Evolutionary conservation across 1,140 invertebrate genomes (phyloP), one percentile per base, ranked within the genome.

Genomic region (Ephestia elutella): DNA sequence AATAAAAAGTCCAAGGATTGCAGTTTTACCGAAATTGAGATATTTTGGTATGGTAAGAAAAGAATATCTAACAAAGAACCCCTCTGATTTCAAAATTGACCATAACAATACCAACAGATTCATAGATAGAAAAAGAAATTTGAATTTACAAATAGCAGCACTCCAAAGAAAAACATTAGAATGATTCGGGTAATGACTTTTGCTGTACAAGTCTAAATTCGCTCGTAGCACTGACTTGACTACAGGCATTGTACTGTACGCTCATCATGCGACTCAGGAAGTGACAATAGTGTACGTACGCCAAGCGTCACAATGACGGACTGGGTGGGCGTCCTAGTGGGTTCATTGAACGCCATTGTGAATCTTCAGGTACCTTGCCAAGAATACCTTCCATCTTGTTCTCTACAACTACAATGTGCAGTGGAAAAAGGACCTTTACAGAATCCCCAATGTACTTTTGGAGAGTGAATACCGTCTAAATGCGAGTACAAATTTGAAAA

Each of bases 291-390:
- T 57, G 65, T 68, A 69, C 68, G 71, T 65, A 65, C 66, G 65
- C 63, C 65, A 60, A 70, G 63, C 64, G 74, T 71, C 75, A 83
- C 74, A 81, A 82, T 83, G 78, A 80, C 75, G 76, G 69, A 58
- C 66, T 66, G 76, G 75, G 82, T 83, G 78, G 80, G 82, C 76
- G 81, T 71, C 68, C 66, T 66, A 65, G 35, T 48, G 78, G 66
- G 85, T 80, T 86, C 78, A 81, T 71, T 82, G 82, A 75, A 80
- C 85, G 73, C 70, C 61, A 79, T 80, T 79, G 77, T 81, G 63
- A 67, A 78, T 84, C 73, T 76, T 67, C 78, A 82, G 75, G 71
- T 77, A 77, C 66, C 35, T 51, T 50, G 55, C 51, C 54, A 61
- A 67, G 62, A 71, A 71, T 68, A 62, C 62, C 62, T 68, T 69